A percentile compares a stretch with the other conserved stretches of the same genome.
phyloP scores from a whole-genome alignment of 2,888 invertebrate genomes.

The Caenorhabditis panamensis region DNA sequence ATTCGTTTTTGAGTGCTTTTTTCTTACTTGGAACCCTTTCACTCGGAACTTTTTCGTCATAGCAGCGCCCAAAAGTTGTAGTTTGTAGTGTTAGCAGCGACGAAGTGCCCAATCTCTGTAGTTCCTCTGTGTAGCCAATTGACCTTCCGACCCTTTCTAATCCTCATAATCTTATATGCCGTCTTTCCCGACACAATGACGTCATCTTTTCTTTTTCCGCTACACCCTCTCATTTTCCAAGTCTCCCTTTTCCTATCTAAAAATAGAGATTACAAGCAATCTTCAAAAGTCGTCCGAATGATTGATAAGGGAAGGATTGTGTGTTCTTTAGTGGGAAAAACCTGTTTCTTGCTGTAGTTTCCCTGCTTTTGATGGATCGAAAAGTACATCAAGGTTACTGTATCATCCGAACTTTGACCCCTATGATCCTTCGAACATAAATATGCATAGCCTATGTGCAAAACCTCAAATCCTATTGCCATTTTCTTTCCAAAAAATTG shows the following conservation, averaged over 20 bases:
- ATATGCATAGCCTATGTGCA: not conserved
- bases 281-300: constrained; percentile 10
- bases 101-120: too few relatives aligned
- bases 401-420: too few relatives aligned
- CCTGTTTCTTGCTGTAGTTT: not conserved
- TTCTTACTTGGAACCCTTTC: not conserved
- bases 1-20: not conserved
- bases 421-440: too few relatives aligned
- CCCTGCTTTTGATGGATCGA: too few relatives aligned
- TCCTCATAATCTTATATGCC: not conserved
- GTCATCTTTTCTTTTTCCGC: constrained; percentile 4
- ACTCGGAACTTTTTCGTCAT: not conserved
- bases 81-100: not conserved
- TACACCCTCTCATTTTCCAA: constrained; percentile 6
- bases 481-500: not conserved
- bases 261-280: constrained; percentile 3
- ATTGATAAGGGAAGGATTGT: not conserved
- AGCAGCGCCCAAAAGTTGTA: not conserved
- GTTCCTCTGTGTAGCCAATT: not conserved
- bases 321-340: constrained; percentile 10
- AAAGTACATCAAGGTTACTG: too few relatives aligned
- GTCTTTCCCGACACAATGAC: not conserved
- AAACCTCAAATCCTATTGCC: not conserved
- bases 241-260: constrained; percentile 7
- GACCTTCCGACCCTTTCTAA: not conserved